Percentiles rank a stretch among this genome's conserved stretches.
phyloP scores from a whole-genome alignment of 2,888 invertebrate genomes.

The Cantharis flavilabris region DNA sequence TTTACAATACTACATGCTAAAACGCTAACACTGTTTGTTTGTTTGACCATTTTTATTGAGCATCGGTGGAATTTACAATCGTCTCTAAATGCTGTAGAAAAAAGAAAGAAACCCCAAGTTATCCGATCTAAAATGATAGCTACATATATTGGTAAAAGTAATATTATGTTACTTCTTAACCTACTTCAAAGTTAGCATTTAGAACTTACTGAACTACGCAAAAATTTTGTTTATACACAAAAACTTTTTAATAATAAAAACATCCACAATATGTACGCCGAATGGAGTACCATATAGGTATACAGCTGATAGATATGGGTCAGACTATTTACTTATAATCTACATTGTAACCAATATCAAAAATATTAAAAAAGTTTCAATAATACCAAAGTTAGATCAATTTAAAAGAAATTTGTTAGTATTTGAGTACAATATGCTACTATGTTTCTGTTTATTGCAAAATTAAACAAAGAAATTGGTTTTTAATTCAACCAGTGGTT shows the following conservation, averaged over 20 bases:
- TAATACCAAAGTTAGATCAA: too few relatives aligned
- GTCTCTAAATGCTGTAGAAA: too few relatives aligned
- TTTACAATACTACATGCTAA: too few relatives aligned
- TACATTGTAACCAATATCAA: neutral
- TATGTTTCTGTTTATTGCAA: neutral
- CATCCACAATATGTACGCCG: neutral
- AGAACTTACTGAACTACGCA: neutral
- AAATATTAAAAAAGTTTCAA: neutral
- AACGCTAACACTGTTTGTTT: too few relatives aligned
- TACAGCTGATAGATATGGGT: neutral
- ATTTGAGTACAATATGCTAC: too few relatives aligned
- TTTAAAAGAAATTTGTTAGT: too few relatives aligned
- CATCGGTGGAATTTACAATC: too few relatives aligned
- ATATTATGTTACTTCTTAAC: neutral
- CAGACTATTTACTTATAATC: too few relatives aligned
- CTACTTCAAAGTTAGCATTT: neutral
- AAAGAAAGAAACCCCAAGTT: too few relatives aligned
- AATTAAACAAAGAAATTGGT: neutral
- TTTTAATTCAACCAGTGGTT: neutral
- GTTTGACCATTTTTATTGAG: too few relatives aligned
- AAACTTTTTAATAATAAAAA: neutral
- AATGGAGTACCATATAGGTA: neutral
- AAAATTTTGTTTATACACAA: neutral
- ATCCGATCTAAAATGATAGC: neutral
- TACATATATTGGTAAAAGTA: neutral